phyloP scores from a whole-genome alignment of 1,140 invertebrate species.

The Diabrotica undecimpunctata region DNA sequence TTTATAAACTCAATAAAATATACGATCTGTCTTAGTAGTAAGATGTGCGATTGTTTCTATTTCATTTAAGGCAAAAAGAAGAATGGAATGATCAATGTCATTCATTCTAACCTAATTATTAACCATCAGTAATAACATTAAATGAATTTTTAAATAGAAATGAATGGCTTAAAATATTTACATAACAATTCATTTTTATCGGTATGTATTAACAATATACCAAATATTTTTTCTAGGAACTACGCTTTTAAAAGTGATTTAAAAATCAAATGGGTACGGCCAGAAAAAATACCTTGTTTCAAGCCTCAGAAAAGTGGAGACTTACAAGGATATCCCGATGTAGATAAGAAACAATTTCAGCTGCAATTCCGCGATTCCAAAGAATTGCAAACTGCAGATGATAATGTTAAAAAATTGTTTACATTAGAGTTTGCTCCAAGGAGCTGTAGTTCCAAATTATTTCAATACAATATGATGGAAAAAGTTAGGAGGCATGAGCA shows the following conservation, averaged over 20 bases:
- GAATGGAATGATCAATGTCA: too few species aligned
- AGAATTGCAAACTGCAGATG: slow-evolving; percentile 55
- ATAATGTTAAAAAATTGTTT: slow-evolving; percentile 57
- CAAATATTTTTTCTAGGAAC: slow-evolving; percentile 20
- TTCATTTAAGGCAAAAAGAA: too few species aligned
- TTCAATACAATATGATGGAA: slow-evolving; percentile 48
- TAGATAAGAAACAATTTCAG: slow-evolving; percentile 46
- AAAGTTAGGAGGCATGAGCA: slow-evolving; percentile 55
- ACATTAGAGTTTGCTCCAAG: slow-evolving; percentile 53
- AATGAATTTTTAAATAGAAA: not conserved
- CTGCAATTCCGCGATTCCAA: slow-evolving; percentile 46
- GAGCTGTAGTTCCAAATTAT: slow-evolving; percentile 42
- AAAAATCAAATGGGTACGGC: slow-evolving; percentile 62
- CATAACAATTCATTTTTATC: not conserved
- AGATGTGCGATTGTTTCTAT: too few species aligned
- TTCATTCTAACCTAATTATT: too few species aligned
- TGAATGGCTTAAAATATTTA: not conserved
- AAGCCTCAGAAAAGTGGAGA: slow-evolving; percentile 59
- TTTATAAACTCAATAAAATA: too few species aligned
- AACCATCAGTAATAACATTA: too few species aligned
- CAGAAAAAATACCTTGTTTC: slow-evolving; percentile 53
- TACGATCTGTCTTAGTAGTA: too few species aligned
- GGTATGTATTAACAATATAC: not conserved
- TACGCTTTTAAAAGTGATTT: slow-evolving; percentile 56
- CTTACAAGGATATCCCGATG: slow-evolving; percentile 45